phyloP scores from a whole-genome alignment of 1,140 invertebrate species.

The Neodiprion pinetum region DNA sequence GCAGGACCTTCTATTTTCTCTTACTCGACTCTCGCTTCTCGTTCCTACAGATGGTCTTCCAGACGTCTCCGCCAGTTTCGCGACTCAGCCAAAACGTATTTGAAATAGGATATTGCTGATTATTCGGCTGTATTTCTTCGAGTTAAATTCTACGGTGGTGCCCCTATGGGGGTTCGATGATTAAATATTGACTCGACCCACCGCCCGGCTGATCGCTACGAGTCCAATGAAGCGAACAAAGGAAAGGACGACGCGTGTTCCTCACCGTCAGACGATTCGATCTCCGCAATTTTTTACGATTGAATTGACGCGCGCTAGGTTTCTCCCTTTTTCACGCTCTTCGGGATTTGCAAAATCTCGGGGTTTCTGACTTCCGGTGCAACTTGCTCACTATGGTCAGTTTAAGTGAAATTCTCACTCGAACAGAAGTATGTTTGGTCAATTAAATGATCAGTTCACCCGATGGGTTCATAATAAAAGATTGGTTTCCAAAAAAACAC shows the following conservation, averaged over 20 bases:
- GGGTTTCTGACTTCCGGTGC: too few species aligned
- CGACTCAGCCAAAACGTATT: constrained; percentile 7
- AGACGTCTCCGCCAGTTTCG: neutral
- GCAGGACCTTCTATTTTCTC: constrained; percentile 17
- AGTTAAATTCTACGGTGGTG: neutral
- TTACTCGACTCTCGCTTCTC: neutral
- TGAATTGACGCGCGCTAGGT: neutral
- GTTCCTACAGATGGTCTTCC: neutral
- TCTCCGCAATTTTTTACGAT: neutral
- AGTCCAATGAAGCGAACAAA: neutral
- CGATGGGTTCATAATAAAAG: too few species aligned
- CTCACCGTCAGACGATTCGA: neutral
- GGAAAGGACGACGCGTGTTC: neutral
- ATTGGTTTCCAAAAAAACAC: too few species aligned
- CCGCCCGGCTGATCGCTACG: neutral
- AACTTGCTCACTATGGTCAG: too few species aligned
- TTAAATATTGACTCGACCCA: neutral
- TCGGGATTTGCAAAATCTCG: too few species aligned
- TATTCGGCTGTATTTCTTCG: neutral
- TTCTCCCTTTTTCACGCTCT: too few species aligned
- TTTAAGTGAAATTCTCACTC: too few species aligned
- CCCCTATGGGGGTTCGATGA: constrained; percentile 2
- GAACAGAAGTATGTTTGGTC: too few species aligned
- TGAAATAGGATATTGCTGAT: constrained; percentile 1
- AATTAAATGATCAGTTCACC: too few species aligned